Evolutionary conservation across 1,140 invertebrate genomes (phyloP), one percentile per base, ranked within the genome.

Genomic region (Eurosta solidaginis): DNA sequence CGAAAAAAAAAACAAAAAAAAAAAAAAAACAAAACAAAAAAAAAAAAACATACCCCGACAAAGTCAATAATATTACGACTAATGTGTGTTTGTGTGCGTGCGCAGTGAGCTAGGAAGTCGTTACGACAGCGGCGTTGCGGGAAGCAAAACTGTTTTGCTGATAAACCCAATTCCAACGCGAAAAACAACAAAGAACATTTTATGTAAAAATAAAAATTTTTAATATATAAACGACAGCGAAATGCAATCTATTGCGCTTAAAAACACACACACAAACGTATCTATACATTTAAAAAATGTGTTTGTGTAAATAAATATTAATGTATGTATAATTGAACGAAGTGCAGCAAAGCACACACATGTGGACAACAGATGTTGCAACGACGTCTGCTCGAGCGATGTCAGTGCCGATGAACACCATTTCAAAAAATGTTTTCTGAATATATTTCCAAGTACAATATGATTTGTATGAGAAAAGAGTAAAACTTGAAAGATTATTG

Each of bases 151-250:
- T 22, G n/a, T 40, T 68, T 68, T 40, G 59, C 59, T 68, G 59
- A 68, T 68, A 68, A 68, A 68, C 36, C 59, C 59, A 68, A 68
- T 40, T 68, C 22, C 59, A 68, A 68, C n/a, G 33, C 59, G 59
- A 68, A 68, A 40, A 68, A 68, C 29, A 33, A 63, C 59, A 68
- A 68, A 68, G 33, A 36, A 22, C 33, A 68, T 3, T 22, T 68
- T n/a, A 68, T 40, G 59, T 59, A 68, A 40, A 68, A 68, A 22
- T 29, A 1, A 68, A 68, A 59, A 59, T 59, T 29, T 6, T 29
- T 40, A 68, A 63, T n/a, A 68, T 68, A 17, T 68, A n/a, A n/a
- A 42, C 22, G 40, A n/a, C 14, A 36, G 33, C 7, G 59, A 68
- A 36, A 20, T 68, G 33, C 22, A 42, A 68, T 36, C n/a, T 33